Base-by-base conservation (phyloP, 2,113 vertebrate genomes). In the Pardalotus punctatus region DNA sequence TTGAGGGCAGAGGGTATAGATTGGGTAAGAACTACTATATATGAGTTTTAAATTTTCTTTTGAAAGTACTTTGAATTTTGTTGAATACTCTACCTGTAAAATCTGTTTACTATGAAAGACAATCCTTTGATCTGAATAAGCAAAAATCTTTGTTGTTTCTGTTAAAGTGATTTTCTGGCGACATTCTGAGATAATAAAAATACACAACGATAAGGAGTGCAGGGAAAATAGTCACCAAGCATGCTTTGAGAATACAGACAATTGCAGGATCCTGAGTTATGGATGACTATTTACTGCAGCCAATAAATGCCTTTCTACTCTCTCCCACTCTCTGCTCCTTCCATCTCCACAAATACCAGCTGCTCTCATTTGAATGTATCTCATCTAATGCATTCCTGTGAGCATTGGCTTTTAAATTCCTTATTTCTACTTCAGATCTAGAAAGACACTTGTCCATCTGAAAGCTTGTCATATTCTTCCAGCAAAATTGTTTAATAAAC, bases 1-100 rank as follows among this genome's bases (percentile, higher is more conserved):
- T 38, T 38, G 22, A 2, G 3, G 4, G 2, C 1, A 18, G 3
- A 4, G 1, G 4, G 1, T 66, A 51, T 31, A 56, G 18, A 29
- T 10, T 42, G 3, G 3, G 14, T 60, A 65, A 70, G 19, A 81
- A 73, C 3, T 23, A 64, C 3, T 14, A 10, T 14, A 19, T 40
- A 6, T 15, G 14, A 51, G 4, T 81, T 66, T 81, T 14, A 81
- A 43, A 65, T 71, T 70, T 71, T 53, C 15, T 90, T 74, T 57
- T 70, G n/a, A 47, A 85, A 51, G 35, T 43, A 22, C 24, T 88
- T 74, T 24, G 20, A 57, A 40, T 61, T 81, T 65, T 70, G 16
- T 65, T 65, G 9, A 65, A n/a, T 72, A 51, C 7, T 64, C 8
- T 67, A 47, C 23, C 4, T 5, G 13, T n/a, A 51, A 80, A 79